Evolutionary conservation across 1,140 invertebrate genomes (phyloP), one percentile per base, ranked within the genome.

Genomic region (Brachionus rubens): DNA sequence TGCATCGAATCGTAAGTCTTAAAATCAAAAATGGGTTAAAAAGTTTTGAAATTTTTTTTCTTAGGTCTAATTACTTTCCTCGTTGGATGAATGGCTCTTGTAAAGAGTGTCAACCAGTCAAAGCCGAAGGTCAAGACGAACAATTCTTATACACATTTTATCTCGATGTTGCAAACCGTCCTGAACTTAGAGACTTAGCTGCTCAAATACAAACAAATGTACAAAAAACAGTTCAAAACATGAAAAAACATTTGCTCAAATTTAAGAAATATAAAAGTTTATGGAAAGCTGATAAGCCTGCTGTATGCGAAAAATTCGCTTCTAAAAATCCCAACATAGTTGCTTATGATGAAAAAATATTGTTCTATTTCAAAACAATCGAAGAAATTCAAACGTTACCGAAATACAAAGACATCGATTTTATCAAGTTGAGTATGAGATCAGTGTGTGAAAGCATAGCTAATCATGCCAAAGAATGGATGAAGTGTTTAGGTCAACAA

Each of bases 11-110:
- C 83, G 85, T 85, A 80, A 70, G 79, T 78, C 2, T 19, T 76
- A 16, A 24, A 14, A 12, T 47, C 9, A 28, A 16, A 14, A 67
- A 33, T 36, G 9, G 7, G 10, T 50, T 4, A 36, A 5, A 50
- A 26, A 19, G 12, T 19, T 19, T 12, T 50, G 12, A 50, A 50
- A 50, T 16, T 16, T 78, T 36, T n/a, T n/a, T n/a, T n/a, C n/a
- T n/a, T 78, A 90, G 89, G 77, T 81, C 91, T 3, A 91, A 90
- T 80, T 79, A 85, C 5, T 92, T 94, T 82, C 87, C 90, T 0
- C 88, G 92, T 7, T 94, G 92, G 92, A 91, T 91, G 89, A 86
- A 89, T 77, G 88, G 89, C n/a, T 91, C 90, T 10, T 94, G 92
- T 81, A 80, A 91, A 0, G 87, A 89, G 33, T 90, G 89, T 77